These are phyloP conservation scores for Silurus glanis DNA, from an alignment of 2,113 vertebrate genomes.

Conservation along the genomic window DNA sequence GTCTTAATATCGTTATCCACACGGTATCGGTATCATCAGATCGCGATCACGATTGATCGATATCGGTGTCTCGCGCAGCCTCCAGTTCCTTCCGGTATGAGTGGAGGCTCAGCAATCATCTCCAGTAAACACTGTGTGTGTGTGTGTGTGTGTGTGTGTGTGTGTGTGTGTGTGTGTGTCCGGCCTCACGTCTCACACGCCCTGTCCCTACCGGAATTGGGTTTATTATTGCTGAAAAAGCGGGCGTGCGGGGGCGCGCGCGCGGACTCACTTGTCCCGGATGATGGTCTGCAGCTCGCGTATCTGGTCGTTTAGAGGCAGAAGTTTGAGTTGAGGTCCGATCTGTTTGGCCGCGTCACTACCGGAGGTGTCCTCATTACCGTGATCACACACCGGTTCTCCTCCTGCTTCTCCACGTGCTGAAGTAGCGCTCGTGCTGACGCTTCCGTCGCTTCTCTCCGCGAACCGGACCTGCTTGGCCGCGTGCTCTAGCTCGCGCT, in stretches of 20 bases:
- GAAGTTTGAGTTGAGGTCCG: conserved; percentile 75
- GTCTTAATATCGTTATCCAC: not conserved
- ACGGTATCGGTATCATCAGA: not conserved
- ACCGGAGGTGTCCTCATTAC: not conserved
- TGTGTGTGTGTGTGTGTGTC: not conserved
- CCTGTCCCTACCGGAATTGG: too few species aligned
- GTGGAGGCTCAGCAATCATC: too few species aligned
- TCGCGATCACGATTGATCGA: not conserved
- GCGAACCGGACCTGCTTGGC: conserved; percentile 66
- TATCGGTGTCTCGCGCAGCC: too few species aligned
- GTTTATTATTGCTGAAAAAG: too few species aligned
- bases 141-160: not conserved
- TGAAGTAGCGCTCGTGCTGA: conserved; percentile 27
- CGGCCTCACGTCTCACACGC: too few species aligned
- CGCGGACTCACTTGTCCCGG: conserved; percentile 75
- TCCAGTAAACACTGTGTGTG: not conserved
- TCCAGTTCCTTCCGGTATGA: too few species aligned
- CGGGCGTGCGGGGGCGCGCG: not conserved
- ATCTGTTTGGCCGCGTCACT: conserved; percentile 44
- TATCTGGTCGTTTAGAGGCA: conserved; percentile 83
- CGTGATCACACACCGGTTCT: not conserved
- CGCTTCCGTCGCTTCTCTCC: conserved; percentile 30
- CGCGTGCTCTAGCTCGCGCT: conserved; percentile 47
- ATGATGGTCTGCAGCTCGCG: conserved; percentile 84
- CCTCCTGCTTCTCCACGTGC: not conserved